Evolutionary conservation across 2,888 invertebrate species (phyloP).

Genomic region (Drosophila limbata): DNA sequence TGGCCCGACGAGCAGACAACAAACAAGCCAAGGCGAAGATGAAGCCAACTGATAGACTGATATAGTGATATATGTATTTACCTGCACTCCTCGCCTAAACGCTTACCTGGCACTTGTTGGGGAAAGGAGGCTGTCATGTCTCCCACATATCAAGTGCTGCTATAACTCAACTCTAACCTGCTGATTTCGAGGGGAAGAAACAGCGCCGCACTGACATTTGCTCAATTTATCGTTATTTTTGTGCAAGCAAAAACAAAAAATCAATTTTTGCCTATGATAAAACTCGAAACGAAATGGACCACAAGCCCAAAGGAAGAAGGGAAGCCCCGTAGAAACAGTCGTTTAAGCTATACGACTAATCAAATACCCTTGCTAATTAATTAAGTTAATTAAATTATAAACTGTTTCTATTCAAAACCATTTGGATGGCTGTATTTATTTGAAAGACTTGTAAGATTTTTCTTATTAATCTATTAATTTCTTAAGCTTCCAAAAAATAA

Average conservation of each 20-base stretch:
- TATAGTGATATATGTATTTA: constrained; percentile 23
- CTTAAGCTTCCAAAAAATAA: rapidly evolving
- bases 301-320: constrained; percentile 14
- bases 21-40: constrained; percentile 41
- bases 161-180: constrained; percentile 70
- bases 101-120: constrained; percentile 31
- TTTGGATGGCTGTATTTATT: not conserved
- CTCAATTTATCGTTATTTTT: constrained; percentile 80
- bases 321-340: not conserved
- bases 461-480: not conserved
- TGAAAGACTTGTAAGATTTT: not conserved
- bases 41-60: constrained; percentile 39
- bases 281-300: constrained; percentile 49
- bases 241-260: constrained; percentile 62
- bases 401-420: not conserved
- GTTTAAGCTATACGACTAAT: not conserved
- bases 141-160: constrained; percentile 77
- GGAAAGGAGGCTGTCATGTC: constrained; percentile 43
- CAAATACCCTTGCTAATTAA: constrained; percentile 16
- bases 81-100: not conserved
- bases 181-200: not conserved
- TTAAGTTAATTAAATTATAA: not conserved
- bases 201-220: constrained; percentile 70
- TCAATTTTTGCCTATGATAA: constrained; percentile 78
- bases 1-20: constrained; percentile 38